Evolutionary conservation across 2,888 invertebrate genomes (phyloP).

Genomic region (Patella depressa): DNA sequence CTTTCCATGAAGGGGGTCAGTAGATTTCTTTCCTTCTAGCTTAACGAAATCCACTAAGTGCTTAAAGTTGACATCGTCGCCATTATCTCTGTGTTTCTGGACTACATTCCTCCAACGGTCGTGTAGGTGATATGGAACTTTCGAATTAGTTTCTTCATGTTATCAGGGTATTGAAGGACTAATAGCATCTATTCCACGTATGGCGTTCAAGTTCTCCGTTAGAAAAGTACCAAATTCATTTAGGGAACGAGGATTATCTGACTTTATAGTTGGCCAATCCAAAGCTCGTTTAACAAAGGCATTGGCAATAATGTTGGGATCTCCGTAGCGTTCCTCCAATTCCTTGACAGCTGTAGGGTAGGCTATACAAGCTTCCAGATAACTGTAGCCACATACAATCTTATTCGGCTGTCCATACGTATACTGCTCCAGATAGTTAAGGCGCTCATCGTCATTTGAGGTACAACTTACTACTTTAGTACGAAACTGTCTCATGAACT

Average conservation of each 20-base stretch:
- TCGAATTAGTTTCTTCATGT: not conserved
- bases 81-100: not conserved
- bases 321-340: slow-evolving; percentile 28
- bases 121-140: slow-evolving; percentile 8
- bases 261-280: slow-evolving; percentile 25
- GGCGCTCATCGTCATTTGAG: no score
- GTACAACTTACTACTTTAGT: no score
- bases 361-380: no score
- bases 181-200: slow-evolving; percentile 13
- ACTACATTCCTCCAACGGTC: not conserved
- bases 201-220: slow-evolving; percentile 27
- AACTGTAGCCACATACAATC: no score
- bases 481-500: no score
- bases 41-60: slow-evolving; percentile 23
- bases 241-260: slow-evolving; percentile 23
- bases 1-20: slow-evolving; percentile 29
- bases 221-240: slow-evolving; percentile 30
- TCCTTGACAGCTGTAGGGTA: no score
- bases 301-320: slow-evolving; percentile 22
- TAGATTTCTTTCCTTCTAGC: slow-evolving; percentile 29
- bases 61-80: slow-evolving; percentile 14
- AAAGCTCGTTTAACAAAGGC: slow-evolving; percentile 22
- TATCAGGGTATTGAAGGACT: slow-evolving; percentile 7
- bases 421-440: no score
- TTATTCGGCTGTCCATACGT: no score